phyloP scores from a whole-genome alignment of 2,113 vertebrate species.

The Cephalopholis sonnerati region DNA sequence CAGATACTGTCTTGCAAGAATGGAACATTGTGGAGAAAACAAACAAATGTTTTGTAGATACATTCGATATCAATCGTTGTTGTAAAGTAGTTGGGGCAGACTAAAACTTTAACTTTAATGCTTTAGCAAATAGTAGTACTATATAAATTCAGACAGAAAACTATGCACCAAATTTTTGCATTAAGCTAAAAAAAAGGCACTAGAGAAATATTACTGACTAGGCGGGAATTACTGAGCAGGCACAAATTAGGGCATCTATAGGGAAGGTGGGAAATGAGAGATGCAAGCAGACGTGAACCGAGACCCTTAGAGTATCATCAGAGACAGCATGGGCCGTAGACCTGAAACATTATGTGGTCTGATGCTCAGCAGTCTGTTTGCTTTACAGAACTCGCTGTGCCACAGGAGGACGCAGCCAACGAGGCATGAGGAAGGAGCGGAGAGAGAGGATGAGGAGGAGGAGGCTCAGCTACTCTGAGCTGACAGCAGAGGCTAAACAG shows the following conservation, averaged over 20 bases:
- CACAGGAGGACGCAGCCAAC: conserved; percentile 48
- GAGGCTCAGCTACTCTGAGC: conserved; percentile 33
- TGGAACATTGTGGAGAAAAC: background rate
- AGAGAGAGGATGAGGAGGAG: conserved; percentile 12
- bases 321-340: conserved; percentile 23
- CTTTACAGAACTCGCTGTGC: conserved; percentile 44
- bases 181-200: background rate
- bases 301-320: conserved; percentile 25
- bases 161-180: background rate
- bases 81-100: background rate
- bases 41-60: no score
- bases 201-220: background rate
- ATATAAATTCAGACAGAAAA: background rate
- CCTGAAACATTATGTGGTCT: conserved; percentile 46
- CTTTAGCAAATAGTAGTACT: background rate
- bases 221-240: conserved; percentile 5
- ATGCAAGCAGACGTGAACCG: conserved; percentile 17
- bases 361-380: conserved; percentile 53
- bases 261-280: conserved; percentile 10
- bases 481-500: conserved; percentile 29
- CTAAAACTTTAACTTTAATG: background rate
- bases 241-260: conserved; percentile 12
- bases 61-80: no score
- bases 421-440: conserved; percentile 37
- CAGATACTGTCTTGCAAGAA: background rate